Conservation (phyloP, 2,888 invertebrate species). For the Luperina testacea region DNA sequence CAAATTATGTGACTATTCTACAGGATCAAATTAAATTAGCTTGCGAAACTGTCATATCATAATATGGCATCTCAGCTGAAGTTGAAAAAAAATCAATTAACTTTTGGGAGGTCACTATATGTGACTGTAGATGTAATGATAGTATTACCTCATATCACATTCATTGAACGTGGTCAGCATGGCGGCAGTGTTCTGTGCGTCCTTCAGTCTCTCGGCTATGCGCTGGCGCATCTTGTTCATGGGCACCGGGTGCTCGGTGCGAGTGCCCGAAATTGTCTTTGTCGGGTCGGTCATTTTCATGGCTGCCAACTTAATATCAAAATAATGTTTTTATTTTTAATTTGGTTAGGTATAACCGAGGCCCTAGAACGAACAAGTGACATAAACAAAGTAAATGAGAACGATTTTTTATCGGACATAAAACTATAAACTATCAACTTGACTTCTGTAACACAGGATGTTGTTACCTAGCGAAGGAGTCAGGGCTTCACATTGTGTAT, state of each 20-base stretch:
- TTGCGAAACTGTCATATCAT: background rate
- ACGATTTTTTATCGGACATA: background rate
- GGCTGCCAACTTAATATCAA: slow-evolving; percentile 85
- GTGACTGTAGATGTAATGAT: background rate
- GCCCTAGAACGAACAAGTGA: background rate
- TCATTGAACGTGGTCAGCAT: slow-evolving; percentile 99
- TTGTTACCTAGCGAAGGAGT: too few species aligned
- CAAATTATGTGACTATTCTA: too few species aligned
- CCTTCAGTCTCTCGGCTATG: slow-evolving; percentile 98
- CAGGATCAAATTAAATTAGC: too few species aligned
- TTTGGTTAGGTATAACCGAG: background rate
- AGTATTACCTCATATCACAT: slow-evolving; percentile 96
- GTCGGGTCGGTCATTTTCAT: slow-evolving; percentile 93
- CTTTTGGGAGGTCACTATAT: background rate
- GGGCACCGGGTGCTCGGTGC: slow-evolving; percentile 98
- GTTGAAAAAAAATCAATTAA: background rate
- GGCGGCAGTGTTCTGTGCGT: slow-evolving; percentile 99
- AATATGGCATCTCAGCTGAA: background rate
- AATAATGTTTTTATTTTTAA: background rate
- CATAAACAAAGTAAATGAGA: background rate
- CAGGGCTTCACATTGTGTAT: too few species aligned
- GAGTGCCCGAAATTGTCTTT: slow-evolving; percentile 95
- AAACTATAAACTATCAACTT: background rate
- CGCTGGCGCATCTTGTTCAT: slow-evolving; percentile 99
- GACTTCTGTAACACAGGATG: too few species aligned